Base-by-base conservation (phyloP, 2,113 vertebrate genomes). In the Cyanoliseus patagonus region DNA sequence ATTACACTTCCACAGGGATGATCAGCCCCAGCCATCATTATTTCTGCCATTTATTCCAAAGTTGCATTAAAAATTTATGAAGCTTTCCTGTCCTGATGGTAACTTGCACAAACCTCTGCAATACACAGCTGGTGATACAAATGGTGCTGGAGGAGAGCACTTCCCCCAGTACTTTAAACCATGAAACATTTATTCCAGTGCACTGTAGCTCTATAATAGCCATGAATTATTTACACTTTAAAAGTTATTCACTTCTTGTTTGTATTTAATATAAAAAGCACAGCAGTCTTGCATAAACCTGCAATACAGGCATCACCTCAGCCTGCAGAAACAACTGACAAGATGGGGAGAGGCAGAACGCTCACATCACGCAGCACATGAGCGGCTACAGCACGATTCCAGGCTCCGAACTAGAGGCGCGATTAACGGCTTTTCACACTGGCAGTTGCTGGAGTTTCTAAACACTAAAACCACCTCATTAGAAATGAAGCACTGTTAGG, bases 171-270 rank as follows among this genome's bases (percentile, higher is more conserved):
- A 73, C 87, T 91, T 93, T 31, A 53, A 88, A 39, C 41, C 53
- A 95, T 81, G 72, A 93, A 94, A 92, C 53, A 90, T 83, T 94
- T 93, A 94, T 94, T 83, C 27, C 83, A 61, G 35, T 11, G 24
- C 27, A 31, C 55, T 52, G 39, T 1, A 75, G 80, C 76, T 88
- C 84, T n/a, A 4, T 31, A 79, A 84, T 10, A 73, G 41, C 27
- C 39, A 70, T 92, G 20, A 81, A 90, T 74, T 81, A 94, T 90
- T 92, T 76, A 83, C 63, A 35, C 39, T 82, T n/a, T 9, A 51
- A 37, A 52, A 83, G 46, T 62, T 67, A 88, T 5, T 0, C 74
- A 70, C 47, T 53, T 37, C 18, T 49, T 68, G 75, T 68, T 81
- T 49, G 61, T 15, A 59, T 42, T 88, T 61, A 64, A 73, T 73